A percentile compares a stretch with the other conserved stretches of the same genome.
These are phyloP conservation scores for Phortica magna DNA, from an alignment of 2,888 invertebrate species.

Conservation along the genomic window DNA sequence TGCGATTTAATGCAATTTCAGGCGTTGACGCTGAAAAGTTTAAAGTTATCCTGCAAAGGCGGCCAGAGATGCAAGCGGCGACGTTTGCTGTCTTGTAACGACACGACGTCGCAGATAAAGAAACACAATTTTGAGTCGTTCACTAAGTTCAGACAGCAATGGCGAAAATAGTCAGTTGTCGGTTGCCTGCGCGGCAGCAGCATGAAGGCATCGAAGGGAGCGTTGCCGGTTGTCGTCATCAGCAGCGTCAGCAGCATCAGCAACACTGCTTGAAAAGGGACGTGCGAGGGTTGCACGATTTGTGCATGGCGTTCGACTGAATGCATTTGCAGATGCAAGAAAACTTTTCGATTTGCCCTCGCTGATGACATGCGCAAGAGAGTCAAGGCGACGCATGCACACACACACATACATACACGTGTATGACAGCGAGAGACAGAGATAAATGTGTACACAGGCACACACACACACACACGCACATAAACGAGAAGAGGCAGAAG, in stretches of 20 bases:
- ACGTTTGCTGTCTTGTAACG: neutral
- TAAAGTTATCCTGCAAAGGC: slow-evolving; percentile 1
- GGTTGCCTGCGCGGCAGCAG: neutral
- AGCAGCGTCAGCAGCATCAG: neutral
- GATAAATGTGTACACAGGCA: slow-evolving; percentile 40
- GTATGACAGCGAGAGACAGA: slow-evolving; percentile 42
- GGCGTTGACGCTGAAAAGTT: slow-evolving; percentile 12
- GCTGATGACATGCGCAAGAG: slow-evolving; percentile 70
- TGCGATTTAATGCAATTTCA: slow-evolving; percentile 45
- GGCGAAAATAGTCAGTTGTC: neutral
- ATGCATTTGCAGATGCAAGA: too few relatives aligned
- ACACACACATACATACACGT: slow-evolving; percentile 36
- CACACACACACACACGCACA: slow-evolving; percentile 44
- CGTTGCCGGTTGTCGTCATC: neutral
- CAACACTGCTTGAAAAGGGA: neutral
- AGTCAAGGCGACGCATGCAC: slow-evolving; percentile 53
- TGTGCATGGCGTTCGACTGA: too few relatives aligned
- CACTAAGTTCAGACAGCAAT: neutral
- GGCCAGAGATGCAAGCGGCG: neutral
- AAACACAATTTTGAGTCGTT: neutral
- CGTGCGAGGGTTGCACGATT: neutral
- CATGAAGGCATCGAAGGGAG: neutral
- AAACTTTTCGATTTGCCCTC: slow-evolving; percentile 54
- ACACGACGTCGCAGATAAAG: neutral
- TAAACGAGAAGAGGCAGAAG: slow-evolving; percentile 33